Base-by-base conservation (phyloP, 2,888 invertebrate species). In the Gerris lacustris region DNA sequence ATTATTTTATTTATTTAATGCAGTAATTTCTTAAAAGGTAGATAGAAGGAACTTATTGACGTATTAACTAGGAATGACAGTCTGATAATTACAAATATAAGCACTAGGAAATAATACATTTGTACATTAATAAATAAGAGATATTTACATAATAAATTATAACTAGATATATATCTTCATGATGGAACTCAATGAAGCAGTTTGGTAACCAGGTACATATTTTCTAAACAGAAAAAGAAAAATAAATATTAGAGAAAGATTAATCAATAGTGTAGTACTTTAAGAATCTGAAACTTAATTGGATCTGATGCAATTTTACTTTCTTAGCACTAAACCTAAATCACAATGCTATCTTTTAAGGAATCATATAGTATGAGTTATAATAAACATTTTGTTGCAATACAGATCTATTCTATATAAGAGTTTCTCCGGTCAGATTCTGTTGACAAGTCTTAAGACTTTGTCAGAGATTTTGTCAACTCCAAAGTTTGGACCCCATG, bases 21-120 rank as follows among this genome's bases (percentile, higher is more conserved):
- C 70, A 72, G 64, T 69, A 69, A 72, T 45, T 68, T 63, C 44
- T 72, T 68, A 69, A 70, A 73, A 71, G 67, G 66, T 68, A 73
- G 71, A 68, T 70, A 71, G 69, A 70, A 72, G 73, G 73, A 73
- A 73, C 73, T 73, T 72, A 70, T 67, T 67, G 55, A 72, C 62
- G 63, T 68, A 72, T 71, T 71, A 69, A 64, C 45, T 72, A 71
- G 67, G 69, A 68, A 66, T 73, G 71, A 73, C 72, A 73, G 73
- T 70, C 68, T 73, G 73, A 67, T 64, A 67, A 67, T 69, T 55
- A 70, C 43, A 62, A 67, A 44, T 66, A 70, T 47, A 67, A 47
- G 62, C 45, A 67, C 31, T 45, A 7, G 43, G 11, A 44, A 44
- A 67, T 44, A 43, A 44, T 17, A 7, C 7, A 64, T 64, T 67